A percentile compares a stretch with the other conserved stretches of the same genome.
phyloP scores from a whole-genome alignment of 2,797 vertebrate species.

The Siniperca scherzeri region DNA sequence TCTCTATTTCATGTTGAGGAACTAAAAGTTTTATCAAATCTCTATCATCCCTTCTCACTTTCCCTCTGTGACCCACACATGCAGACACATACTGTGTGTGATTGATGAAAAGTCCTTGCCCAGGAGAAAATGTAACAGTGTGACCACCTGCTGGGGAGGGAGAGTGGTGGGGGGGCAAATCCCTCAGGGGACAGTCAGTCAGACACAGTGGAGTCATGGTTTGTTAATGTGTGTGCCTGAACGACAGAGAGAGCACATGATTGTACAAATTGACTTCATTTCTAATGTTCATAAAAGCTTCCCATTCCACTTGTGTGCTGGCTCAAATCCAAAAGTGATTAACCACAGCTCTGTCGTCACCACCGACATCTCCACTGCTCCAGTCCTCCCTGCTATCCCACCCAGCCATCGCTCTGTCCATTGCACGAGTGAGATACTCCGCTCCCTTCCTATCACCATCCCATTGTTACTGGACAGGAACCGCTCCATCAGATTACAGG shows the following conservation, averaged over 20 bases:
- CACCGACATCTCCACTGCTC: constrained; percentile 19
- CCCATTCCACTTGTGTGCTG: constrained; percentile 36
- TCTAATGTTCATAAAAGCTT: constrained; percentile 58
- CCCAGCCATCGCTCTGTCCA: constrained; percentile 21
- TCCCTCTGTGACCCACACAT: constrained; percentile 12
- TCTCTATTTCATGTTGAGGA: not conserved
- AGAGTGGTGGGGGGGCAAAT: constrained; percentile 37
- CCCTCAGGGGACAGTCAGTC: constrained; percentile 67
- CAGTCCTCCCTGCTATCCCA: not conserved
- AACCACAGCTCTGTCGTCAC: constrained; percentile 35
- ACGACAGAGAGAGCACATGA: constrained; percentile 26
- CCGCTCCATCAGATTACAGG: constrained; percentile 65
- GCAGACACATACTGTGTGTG: constrained; percentile 37
- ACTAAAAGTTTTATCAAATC: not conserved
- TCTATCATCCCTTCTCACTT: not conserved
- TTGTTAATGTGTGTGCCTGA: constrained; percentile 56
- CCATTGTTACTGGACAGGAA: constrained; percentile 67
- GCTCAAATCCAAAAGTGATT: constrained; percentile 50
- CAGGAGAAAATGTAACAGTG: constrained; percentile 62
- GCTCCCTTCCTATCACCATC: constrained; percentile 49
- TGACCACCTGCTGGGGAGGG: constrained; percentile 74
- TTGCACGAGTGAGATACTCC: constrained; percentile 37
- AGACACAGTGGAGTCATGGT: constrained; percentile 77
- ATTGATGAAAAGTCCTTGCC: constrained; percentile 71
- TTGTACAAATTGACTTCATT: constrained; percentile 42